Evolutionary conservation across 64 coral and sea anemone species (phyloP).

Genomic region (Pocillopora verrucosa): DNA sequence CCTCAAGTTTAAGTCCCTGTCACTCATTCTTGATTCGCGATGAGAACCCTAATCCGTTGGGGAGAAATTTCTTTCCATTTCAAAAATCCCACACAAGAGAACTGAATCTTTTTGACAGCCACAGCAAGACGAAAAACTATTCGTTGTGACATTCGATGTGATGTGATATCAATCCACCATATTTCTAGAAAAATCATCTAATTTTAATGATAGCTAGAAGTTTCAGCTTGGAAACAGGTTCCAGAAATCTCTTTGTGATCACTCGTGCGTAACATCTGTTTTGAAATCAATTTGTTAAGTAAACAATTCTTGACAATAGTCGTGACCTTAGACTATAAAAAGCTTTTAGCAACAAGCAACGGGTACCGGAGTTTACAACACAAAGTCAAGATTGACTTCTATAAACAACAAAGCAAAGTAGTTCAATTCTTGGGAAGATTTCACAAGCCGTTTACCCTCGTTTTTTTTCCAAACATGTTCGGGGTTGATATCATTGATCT

Average conservation of each 20-base stretch:
- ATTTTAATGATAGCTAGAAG: constrained; percentile 25
- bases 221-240: constrained; percentile 5
- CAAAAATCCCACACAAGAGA: no score
- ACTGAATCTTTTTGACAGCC: neutral
- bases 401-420: neutral
- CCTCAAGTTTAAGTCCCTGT: neutral
- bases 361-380: neutral
- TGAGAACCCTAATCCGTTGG: neutral
- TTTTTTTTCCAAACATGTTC: neutral
- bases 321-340: neutral
- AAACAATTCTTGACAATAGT: neutral
- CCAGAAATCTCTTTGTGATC: neutral
- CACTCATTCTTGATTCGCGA: neutral
- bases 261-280: constrained; percentile 3
- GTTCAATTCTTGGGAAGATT: no score
- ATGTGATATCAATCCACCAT: neutral
- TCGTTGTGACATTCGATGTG: no score
- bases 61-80: neutral
- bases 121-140: neutral
- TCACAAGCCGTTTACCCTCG: neutral
- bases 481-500: neutral
- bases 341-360: neutral
- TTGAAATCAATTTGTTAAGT: neutral
- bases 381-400: neutral
- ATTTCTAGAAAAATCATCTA: constrained; percentile 15